Evolutionary conservation across 2,797 vertebrate genomes (phyloP), one percentile per base, ranked within the genome.

Genomic region (Scolopax bukidnonensis): DNA sequence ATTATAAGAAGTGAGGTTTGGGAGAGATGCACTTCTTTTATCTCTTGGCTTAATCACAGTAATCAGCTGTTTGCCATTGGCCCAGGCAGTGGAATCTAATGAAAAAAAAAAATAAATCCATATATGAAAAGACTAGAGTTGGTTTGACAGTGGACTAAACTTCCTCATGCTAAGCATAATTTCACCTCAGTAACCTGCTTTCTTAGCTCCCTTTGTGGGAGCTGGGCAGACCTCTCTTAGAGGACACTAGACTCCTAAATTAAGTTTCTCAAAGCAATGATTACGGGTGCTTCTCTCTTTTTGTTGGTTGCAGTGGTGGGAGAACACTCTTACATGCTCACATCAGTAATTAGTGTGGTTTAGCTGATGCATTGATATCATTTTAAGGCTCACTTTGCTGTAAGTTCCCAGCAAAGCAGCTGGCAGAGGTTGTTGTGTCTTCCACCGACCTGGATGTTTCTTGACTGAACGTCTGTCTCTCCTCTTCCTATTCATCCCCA

Each of bases 271-370:
- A 83, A n/a, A 80, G 64, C 33, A 89, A 69, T 28, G 21, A 14
- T 73, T 87, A 20, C 30, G 63, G 15, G 10, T 30, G 12, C 24
- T 69, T 36, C 51, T 59, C 28, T 41, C 19, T 53, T 90, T 88
- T 84, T n/a, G 18, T 51, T 8, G 11, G 21, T 64, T 69, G 8
- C 59, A 33, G 54, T 51, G 67, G 30, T 51, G 25, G 20, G 20
- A 74, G 56, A 51, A 56, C 0, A 0, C 15, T 79, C 50, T 33
- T 24, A n/a, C 4, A 12, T 20, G 45, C 12, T 81, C 4, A 7
- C 47, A 41, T 2, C 6, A 19, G n/a, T 33, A 73, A 74, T 59
- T 36, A 56, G 32, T 11, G 38, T 21, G 20, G 12, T 51, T 94
- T 80, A 48, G 30, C 47, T 65, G 54, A 28, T 10, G 14, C 11